Conservation (phyloP, 2,797 vertebrate genomes). For the Synanceia verrucosa region DNA sequence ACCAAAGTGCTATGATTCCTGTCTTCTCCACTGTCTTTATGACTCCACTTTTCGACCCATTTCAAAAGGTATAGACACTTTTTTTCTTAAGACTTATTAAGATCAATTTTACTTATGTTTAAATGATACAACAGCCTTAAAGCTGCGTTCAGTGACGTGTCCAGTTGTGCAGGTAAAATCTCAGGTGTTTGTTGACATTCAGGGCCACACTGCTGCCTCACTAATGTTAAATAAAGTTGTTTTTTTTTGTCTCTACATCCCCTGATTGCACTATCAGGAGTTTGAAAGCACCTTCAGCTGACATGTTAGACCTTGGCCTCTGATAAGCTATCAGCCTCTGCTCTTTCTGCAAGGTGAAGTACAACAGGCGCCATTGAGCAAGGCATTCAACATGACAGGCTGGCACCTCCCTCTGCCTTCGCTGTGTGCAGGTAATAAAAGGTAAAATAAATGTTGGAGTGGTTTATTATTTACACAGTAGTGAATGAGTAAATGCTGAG, state of each 20-base stretch:
- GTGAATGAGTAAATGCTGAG: background rate
- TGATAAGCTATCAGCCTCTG: slow-evolving; percentile 54
- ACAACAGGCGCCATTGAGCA: slow-evolving; percentile 26
- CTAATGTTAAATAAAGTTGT: slow-evolving; percentile 26
- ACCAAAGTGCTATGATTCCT: too few relatives aligned
- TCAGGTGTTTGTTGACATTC: slow-evolving; percentile 19
- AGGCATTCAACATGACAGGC: slow-evolving; percentile 11
- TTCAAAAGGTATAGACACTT: too few relatives aligned
- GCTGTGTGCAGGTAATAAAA: background rate
- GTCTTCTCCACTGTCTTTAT: too few relatives aligned
- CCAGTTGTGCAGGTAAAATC: background rate
- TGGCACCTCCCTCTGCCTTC: background rate
- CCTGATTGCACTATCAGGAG: slow-evolving; percentile 43
- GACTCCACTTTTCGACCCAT: too few relatives aligned
- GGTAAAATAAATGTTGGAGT: background rate
- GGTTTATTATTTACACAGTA: background rate
- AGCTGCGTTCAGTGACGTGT: too few relatives aligned
- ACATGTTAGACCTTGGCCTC: slow-evolving; percentile 31
- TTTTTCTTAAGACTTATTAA: too few relatives aligned
- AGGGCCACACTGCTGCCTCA: slow-evolving; percentile 5
- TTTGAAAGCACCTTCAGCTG: slow-evolving; percentile 26
- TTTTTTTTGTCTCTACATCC: slow-evolving; percentile 13
- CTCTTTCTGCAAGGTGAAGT: slow-evolving; percentile 17
- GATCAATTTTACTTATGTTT: too few relatives aligned
- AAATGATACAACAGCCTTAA: too few relatives aligned